These are phyloP conservation scores for Brachionichthys hirsutus DNA, from an alignment of 2,113 vertebrate genomes.

Conservation along the genomic window DNA sequence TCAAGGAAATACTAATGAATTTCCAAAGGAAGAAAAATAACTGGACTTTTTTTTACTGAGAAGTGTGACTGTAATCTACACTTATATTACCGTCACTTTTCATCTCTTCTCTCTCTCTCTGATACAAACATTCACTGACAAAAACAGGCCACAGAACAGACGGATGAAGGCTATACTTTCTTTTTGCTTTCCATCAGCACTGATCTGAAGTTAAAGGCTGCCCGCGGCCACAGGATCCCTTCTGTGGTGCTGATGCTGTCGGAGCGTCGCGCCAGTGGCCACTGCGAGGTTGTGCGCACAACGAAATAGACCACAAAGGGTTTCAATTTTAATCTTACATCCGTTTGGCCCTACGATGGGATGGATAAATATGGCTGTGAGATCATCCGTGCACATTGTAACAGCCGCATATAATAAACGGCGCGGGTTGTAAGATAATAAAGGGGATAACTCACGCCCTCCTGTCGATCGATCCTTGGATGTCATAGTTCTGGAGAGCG, in stretches of 20 bases:
- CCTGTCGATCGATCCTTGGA: slow-evolving; percentile 58
- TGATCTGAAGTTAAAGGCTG: slow-evolving; percentile 50
- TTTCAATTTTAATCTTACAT: not conserved
- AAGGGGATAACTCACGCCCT: slow-evolving; percentile 70
- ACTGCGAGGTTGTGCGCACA: slow-evolving; percentile 20
- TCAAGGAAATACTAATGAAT: not conserved
- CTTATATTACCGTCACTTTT: not conserved
- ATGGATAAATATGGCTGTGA: slow-evolving; percentile 62
- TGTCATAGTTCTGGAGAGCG: slow-evolving; percentile 59
- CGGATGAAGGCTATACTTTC: slow-evolving; percentile 26
- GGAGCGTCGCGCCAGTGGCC: slow-evolving; percentile 21
- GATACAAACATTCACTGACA: not conserved
- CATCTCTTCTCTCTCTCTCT: not conserved
- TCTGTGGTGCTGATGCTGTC: slow-evolving; percentile 57
- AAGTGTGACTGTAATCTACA: too few relatives aligned
- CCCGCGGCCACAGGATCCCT: slow-evolving; percentile 31
- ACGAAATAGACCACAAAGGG: slow-evolving; percentile 25
- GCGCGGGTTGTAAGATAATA: not conserved
- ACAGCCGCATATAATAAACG: slow-evolving; percentile 24
- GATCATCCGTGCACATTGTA: slow-evolving; percentile 12
- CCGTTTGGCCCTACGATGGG: slow-evolving; percentile 15
- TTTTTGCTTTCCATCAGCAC: slow-evolving; percentile 28
- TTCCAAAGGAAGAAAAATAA: not conserved
- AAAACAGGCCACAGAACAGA: slow-evolving; percentile 1
- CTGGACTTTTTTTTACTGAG: too few relatives aligned